Evolutionary conservation across 2,113 vertebrate species (phyloP).

Genomic region (Zosterops hypoxanthus): DNA sequence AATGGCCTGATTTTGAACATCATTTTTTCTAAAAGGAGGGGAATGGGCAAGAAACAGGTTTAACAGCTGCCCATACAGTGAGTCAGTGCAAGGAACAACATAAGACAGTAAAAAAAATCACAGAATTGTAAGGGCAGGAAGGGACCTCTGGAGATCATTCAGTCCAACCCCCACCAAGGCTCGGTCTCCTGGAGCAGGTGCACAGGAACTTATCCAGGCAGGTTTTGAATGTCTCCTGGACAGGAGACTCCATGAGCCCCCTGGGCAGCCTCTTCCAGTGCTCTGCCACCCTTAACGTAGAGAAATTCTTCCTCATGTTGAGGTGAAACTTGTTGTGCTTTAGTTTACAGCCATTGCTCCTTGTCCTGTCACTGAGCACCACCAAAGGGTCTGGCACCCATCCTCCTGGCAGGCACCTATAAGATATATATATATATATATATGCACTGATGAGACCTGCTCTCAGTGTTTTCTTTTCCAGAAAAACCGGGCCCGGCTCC

Average conservation of each 20-base stretch:
- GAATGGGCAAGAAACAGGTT: neutral
- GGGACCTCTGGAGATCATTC: neutral
- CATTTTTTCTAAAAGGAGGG: fast-evolving
- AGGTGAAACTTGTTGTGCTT: neutral
- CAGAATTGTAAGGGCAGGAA: neutral
- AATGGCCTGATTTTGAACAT: neutral
- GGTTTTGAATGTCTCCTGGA: neutral
- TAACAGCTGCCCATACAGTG: neutral
- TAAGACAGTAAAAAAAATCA: no score
- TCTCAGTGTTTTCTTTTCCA: neutral
- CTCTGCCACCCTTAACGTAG: neutral
- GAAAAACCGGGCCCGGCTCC: neutral
- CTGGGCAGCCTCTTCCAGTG: neutral
- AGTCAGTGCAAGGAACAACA: neutral
- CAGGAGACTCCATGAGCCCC: neutral
- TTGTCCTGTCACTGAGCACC: neutral
- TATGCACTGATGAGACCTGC: neutral
- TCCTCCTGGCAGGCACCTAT: neutral
- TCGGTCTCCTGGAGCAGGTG: neutral
- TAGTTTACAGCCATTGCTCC: neutral
- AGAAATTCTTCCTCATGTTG: neutral
- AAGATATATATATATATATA: neutral
- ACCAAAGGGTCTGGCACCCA: neutral
- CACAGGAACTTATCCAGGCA: neutral
- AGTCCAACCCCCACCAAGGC: neutral